Conservation (phyloP, 2,113 vertebrate species). For the Zingel zingel region DNA sequence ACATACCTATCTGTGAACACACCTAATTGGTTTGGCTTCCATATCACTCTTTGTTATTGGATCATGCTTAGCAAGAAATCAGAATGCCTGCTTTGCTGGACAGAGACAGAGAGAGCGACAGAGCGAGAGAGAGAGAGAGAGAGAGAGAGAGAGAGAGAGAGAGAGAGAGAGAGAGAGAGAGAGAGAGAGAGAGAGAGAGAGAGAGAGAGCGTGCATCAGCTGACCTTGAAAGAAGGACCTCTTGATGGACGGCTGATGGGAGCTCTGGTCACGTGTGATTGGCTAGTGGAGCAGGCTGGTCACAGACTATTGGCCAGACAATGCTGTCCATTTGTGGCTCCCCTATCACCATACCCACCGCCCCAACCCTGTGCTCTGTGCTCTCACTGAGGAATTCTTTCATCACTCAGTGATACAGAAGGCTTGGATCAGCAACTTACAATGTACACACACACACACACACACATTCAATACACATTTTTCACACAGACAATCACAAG, state of each 20-base stretch:
- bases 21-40: constrained; percentile 63
- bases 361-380: constrained; percentile 22
- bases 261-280: constrained; percentile 77
- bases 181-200: constrained; percentile 21
- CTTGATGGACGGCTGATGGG: constrained; percentile 76
- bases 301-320: constrained; percentile 72
- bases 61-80: constrained; percentile 70
- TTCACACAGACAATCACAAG: constrained; percentile 8
- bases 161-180: constrained; percentile 42
- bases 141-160: background rate
- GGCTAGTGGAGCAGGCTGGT: constrained; percentile 60
- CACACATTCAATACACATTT: constrained; percentile 8
- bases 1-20: constrained; percentile 57
- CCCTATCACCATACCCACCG: background rate
- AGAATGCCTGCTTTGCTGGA: constrained; percentile 62
- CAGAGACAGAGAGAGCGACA: constrained; percentile 1
- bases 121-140: constrained; percentile 7
- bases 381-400: constrained; percentile 66
- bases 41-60: constrained; percentile 66
- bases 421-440: constrained; percentile 74
- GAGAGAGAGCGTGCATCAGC: constrained; percentile 68
- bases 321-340: constrained; percentile 59
- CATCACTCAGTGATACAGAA: constrained; percentile 73
- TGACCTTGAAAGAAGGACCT: constrained; percentile 85
- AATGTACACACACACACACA: constrained; percentile 18